These are phyloP conservation scores for Pectinophora gossypiella DNA, from an alignment of 1,140 invertebrate species.

Conservation along the genomic window DNA sequence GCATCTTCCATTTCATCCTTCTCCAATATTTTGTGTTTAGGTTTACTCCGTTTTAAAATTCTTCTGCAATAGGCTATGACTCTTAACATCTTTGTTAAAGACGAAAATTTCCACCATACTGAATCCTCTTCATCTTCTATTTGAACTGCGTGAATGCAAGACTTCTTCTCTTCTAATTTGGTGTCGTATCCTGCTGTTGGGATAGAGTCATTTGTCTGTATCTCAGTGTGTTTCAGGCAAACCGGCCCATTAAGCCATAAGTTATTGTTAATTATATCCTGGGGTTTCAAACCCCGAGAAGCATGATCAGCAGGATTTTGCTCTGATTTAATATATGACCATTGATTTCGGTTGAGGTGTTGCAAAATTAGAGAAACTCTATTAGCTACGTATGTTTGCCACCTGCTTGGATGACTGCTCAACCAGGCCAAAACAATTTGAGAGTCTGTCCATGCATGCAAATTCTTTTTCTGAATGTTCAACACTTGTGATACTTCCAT, in stretches of 20 bases:
- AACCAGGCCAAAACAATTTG: no score
- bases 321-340: conserved; percentile 30
- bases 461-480: conserved; percentile 27
- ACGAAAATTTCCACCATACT: conserved; percentile 25
- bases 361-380: conserved; percentile 45
- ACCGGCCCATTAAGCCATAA: conserved; percentile 19
- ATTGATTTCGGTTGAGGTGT: conserved; percentile 30
- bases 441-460: conserved; percentile 57
- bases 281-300: conserved; percentile 16
- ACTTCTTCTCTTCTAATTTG: conserved; percentile 19
- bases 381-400: conserved; percentile 56
- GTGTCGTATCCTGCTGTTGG: conserved; percentile 9
- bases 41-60: conserved; percentile 15
- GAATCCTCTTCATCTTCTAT: not conserved
- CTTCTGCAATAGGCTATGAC: conserved; percentile 23
- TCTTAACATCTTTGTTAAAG: conserved; percentile 19
- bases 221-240: conserved; percentile 14
- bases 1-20: conserved; percentile 9
- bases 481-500: conserved; percentile 28
- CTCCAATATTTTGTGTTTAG: no score
- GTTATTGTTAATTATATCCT: conserved; percentile 8
- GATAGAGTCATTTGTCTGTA: not conserved
- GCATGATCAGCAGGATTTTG: conserved; percentile 25
- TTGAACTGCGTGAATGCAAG: conserved; percentile 10
- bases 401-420: conserved; percentile 27